Percentiles rank a stretch among this genome's conserved stretches.
phyloP scores from a whole-genome alignment of 2,113 vertebrate species.

The Elgaria multicarinata region DNA sequence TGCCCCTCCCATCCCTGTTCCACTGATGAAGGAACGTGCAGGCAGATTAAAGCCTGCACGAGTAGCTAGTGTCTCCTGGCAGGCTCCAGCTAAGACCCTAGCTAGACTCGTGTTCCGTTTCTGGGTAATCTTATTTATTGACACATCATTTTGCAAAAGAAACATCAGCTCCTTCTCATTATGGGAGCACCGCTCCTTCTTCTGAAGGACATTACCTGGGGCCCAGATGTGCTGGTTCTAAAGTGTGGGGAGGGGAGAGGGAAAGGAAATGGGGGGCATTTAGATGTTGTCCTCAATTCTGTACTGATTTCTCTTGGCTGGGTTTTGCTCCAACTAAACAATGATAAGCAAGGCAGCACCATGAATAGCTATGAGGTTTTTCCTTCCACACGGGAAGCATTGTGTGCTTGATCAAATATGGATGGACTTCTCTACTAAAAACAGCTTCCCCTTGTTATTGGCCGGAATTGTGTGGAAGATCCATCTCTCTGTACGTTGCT shows the following conservation, averaged over 20 bases:
- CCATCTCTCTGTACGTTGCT: background rate
- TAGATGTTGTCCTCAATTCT: background rate
- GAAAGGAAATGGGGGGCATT: background rate
- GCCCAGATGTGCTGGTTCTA: background rate
- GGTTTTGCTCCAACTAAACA: background rate
- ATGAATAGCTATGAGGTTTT: background rate
- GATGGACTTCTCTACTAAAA: background rate
- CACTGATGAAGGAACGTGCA: constrained; percentile 35
- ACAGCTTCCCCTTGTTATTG: background rate
- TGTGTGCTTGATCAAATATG: background rate
- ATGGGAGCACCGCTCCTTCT: background rate
- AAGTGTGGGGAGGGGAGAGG: background rate
- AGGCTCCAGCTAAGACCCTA: constrained; percentile 4
- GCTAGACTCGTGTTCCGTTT: background rate
- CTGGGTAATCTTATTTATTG: constrained; percentile 16
- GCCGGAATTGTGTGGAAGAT: background rate
- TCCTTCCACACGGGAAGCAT: background rate
- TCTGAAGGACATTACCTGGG: background rate
- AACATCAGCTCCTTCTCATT: background rate
- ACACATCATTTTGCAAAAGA: background rate
- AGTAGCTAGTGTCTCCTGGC: constrained; percentile 29
- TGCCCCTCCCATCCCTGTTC: constrained; percentile 6
- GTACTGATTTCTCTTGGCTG: background rate
- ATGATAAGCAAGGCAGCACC: background rate
- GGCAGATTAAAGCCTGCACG: constrained; percentile 37